These are phyloP conservation scores for Phymorhynchus buccinoides DNA, from an alignment of 1,140 invertebrate genomes.

Conservation along the genomic window DNA sequence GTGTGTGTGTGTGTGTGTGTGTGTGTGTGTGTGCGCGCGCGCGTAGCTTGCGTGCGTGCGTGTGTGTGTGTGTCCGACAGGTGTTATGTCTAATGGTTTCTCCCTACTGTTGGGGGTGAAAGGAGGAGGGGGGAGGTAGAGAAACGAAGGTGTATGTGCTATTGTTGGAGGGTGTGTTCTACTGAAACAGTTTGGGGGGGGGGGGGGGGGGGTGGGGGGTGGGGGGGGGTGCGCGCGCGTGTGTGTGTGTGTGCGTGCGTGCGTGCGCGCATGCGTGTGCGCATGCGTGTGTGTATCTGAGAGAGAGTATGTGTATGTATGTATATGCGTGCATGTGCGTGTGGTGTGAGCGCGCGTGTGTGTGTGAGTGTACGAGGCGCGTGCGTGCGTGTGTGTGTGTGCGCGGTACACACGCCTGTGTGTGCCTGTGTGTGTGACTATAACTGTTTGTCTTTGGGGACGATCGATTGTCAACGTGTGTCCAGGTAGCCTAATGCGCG, in stretches of 20 bases:
- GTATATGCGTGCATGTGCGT: background rate
- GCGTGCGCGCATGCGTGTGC: background rate
- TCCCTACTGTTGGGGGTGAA: no score
- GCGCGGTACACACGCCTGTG: background rate
- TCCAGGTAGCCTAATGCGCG: no score
- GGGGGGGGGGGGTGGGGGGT: no score
- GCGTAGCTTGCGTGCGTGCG: background rate
- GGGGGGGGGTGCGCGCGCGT: background rate
- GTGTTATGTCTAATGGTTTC: no score
- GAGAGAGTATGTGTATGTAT: background rate
- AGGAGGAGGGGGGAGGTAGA: no score
- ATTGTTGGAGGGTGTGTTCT: no score
- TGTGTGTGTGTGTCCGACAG: background rate
- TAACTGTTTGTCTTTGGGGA: no score
- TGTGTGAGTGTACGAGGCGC: no score
- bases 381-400: background rate
- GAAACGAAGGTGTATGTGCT: background rate
- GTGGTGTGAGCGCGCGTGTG: background rate
- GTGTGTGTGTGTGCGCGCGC: background rate
- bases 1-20: constrained; percentile 11
- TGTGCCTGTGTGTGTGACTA: constrained; percentile 1
- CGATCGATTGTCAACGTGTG: no score
- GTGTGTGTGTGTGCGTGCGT: background rate
- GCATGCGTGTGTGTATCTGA: background rate
- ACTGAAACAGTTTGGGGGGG: no score